Evolutionary conservation across 2,113 vertebrate genomes (phyloP).

Genomic region (Camarhynchus parvulus): DNA sequence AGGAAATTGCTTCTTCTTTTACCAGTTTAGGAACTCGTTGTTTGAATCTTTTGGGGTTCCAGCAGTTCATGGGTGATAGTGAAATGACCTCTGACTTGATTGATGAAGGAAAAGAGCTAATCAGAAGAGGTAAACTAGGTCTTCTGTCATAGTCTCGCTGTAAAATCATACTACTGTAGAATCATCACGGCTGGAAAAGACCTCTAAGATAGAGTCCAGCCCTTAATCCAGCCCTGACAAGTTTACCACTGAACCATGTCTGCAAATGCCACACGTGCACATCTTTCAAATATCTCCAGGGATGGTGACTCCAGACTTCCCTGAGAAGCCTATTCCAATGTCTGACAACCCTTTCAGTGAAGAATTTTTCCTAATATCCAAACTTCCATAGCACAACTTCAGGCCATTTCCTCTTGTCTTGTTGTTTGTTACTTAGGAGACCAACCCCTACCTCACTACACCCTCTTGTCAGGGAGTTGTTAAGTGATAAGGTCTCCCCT

Average conservation of each 20-base stretch:
- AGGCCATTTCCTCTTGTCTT: background rate
- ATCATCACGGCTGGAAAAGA: background rate
- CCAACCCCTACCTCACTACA: no score
- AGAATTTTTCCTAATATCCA: background rate
- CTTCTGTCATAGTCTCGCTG: background rate
- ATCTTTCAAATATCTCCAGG: background rate
- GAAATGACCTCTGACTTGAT: slow-evolving; percentile 92
- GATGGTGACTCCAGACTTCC: background rate
- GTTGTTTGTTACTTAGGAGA: background rate
- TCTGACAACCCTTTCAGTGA: background rate
- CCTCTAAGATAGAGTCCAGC: background rate
- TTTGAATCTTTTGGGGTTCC: slow-evolving; percentile 91
- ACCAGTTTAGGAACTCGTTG: slow-evolving; percentile 90
- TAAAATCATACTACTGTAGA: background rate
- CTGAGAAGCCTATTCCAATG: background rate
- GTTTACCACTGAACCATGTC: background rate
- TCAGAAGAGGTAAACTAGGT: slow-evolving; percentile 86
- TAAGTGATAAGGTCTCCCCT: background rate
- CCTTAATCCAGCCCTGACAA: background rate
- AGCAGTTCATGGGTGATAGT: slow-evolving; percentile 91
- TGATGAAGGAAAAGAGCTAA: slow-evolving; percentile 91
- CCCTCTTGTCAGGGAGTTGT: background rate
- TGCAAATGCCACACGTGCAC: background rate
- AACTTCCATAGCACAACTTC: background rate
- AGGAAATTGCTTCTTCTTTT: background rate